phyloP scores from a whole-genome alignment of 1,140 invertebrate genomes.

The Battus philenor region DNA sequence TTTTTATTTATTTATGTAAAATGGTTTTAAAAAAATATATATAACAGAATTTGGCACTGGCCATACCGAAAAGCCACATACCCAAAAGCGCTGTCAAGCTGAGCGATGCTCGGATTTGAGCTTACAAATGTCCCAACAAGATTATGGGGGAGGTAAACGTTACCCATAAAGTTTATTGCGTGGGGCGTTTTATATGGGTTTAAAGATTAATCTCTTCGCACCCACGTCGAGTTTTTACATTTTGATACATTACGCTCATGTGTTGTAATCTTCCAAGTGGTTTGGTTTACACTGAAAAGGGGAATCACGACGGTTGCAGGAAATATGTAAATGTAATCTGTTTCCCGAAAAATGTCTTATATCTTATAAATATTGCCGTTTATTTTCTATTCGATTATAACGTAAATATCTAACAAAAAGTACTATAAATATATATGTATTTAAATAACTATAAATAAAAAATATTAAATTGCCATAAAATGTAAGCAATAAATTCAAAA shows the following conservation, averaged over 20 bases:
- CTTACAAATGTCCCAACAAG: constrained; percentile 53
- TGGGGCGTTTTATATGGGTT: constrained; percentile 38
- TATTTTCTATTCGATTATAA: too few relatives aligned
- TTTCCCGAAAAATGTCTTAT: too few relatives aligned
- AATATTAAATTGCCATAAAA: too few relatives aligned
- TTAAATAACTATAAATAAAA: too few relatives aligned
- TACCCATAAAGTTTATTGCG: constrained; percentile 46
- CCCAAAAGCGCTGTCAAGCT: constrained; percentile 42
- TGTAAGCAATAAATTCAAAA: too few relatives aligned
- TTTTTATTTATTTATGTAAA: too few relatives aligned
- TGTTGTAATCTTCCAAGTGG: constrained; percentile 7
- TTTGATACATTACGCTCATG: constrained; percentile 3
- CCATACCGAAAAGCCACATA: constrained; percentile 24
- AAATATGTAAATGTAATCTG: too few relatives aligned
- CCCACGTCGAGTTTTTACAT: constrained; percentile 8
- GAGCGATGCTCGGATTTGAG: constrained; percentile 51
- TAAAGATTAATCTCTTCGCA: constrained; percentile 48
- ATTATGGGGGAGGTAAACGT: constrained; percentile 44
- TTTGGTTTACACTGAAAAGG: background rate
- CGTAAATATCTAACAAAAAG: too few relatives aligned
- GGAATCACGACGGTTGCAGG: background rate
- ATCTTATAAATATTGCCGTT: too few relatives aligned
- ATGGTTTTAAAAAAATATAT: too few relatives aligned
- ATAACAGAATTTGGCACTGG: too few relatives aligned
- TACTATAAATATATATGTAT: too few relatives aligned